phyloP scores from a whole-genome alignment of 2,113 vertebrate genomes.

The Bagarius yarrelli region DNA sequence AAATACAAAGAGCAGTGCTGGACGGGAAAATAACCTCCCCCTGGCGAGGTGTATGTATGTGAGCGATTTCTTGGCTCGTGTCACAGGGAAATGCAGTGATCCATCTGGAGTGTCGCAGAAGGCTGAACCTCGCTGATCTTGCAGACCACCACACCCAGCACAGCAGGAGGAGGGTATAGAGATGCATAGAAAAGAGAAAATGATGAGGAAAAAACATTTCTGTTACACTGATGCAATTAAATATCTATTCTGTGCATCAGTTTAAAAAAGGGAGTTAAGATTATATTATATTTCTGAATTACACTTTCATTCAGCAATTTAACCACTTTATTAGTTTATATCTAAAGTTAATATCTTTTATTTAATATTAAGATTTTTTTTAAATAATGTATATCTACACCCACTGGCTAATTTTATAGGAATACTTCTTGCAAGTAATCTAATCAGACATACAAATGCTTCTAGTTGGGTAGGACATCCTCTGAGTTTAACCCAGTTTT shows the following conservation, averaged over 20 bases:
- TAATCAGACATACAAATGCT: no score
- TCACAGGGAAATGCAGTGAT: slow-evolving; percentile 37
- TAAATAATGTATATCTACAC: no score
- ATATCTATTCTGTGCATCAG: no score
- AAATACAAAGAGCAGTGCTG: slow-evolving; percentile 34
- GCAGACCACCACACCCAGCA: slow-evolving; percentile 38
- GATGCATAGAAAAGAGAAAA: not conserved
- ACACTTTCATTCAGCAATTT: no score
- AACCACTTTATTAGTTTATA: no score
- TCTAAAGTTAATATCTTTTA: no score
- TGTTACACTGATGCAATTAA: not conserved
- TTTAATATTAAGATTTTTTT: no score
- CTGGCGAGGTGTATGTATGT: slow-evolving; percentile 5
- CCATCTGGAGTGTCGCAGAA: slow-evolving; percentile 46
- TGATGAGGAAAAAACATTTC: no score
- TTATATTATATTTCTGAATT: not conserved
- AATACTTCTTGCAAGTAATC: no score
- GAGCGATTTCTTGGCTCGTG: slow-evolving; percentile 28
- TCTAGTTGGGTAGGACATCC: no score
- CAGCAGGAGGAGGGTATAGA: not conserved
- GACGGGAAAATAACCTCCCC: not conserved
- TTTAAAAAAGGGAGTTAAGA: not conserved
- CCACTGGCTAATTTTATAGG: no score
- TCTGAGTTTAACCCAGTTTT: not conserved
- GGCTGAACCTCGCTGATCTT: slow-evolving; percentile 18